A percentile compares a stretch with the other conserved stretches of the same genome.
Conservation (phyloP, 2,888 invertebrate genomes). For the Conistra vaccinii region DNA sequence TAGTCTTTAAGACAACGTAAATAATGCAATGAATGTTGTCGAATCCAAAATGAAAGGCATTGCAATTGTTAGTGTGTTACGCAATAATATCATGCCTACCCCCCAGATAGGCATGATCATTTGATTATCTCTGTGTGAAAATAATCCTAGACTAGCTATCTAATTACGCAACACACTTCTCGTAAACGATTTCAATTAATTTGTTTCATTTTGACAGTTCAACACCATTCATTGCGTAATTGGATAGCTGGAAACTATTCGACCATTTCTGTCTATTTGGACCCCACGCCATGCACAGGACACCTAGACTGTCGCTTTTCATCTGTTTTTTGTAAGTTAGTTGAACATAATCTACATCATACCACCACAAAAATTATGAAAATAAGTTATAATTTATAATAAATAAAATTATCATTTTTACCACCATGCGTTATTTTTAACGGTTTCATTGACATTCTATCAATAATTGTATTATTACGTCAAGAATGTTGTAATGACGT, state of each 20-base stretch:
- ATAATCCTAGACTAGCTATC: neutral
- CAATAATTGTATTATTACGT: conserved; percentile 4
- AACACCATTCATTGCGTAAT: too few relatives aligned
- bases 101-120: too few relatives aligned
- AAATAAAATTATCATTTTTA: neutral
- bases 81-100: too few relatives aligned
- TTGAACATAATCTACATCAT: neutral
- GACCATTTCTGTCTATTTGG: neutral
- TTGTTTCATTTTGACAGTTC: too few relatives aligned
- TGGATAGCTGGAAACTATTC: neutral
- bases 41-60: too few relatives aligned
- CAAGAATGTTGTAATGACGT: conserved; percentile 20
- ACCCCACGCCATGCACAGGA: too few relatives aligned
- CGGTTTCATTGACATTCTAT: conserved; percentile 13
- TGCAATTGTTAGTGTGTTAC: too few relatives aligned
- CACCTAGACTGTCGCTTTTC: neutral
- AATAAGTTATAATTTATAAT: neutral
- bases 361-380: neutral
- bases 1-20: too few relatives aligned
- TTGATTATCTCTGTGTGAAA: too few relatives aligned
- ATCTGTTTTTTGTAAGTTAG: neutral
- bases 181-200: too few relatives aligned
- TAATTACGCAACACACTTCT: too few relatives aligned
- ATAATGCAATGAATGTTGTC: too few relatives aligned
- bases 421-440: neutral